Evolutionary conservation across 2,888 invertebrate species (phyloP).

Genomic region (Eubasilissa splendida): DNA sequence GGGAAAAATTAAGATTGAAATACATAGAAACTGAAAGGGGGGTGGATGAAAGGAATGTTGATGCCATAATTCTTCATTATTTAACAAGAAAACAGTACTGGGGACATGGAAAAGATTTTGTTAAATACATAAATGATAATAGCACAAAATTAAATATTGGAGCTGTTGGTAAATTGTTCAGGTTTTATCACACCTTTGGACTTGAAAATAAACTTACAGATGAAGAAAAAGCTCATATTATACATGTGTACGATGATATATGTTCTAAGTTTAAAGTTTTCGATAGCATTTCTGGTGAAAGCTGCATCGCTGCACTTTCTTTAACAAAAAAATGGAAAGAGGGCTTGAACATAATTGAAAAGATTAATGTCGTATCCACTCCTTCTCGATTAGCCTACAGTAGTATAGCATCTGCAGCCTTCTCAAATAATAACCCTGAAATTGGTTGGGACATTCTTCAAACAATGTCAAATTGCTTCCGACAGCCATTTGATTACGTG

Average conservation of each 20-base stretch:
- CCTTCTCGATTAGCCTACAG: constrained; percentile 72
- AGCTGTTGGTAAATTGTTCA: constrained; percentile 73
- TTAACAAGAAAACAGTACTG: constrained; percentile 68
- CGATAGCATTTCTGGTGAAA: constrained; percentile 75
- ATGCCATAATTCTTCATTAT: constrained; percentile 74
- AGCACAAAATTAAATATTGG: constrained; percentile 73
- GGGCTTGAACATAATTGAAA: constrained; percentile 74
- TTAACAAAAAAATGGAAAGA: constrained; percentile 78
- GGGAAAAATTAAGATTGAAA: constrained; percentile 67
- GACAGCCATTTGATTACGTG: constrained; percentile 68
- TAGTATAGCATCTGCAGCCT: constrained; percentile 73
- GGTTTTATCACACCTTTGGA: constrained; percentile 69
- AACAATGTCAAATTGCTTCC: constrained; percentile 68
- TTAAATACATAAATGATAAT: constrained; percentile 70
- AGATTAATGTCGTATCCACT: constrained; percentile 69
- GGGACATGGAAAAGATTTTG: constrained; percentile 73
- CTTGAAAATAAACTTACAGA: constrained; percentile 63
- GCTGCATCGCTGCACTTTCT: constrained; percentile 76
- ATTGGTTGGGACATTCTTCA: constrained; percentile 76
- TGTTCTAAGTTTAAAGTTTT: constrained; percentile 72
- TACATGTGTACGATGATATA: constrained; percentile 69
- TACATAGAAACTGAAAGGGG: constrained; percentile 61
- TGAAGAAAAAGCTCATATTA: constrained; percentile 72
- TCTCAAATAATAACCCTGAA: constrained; percentile 72
- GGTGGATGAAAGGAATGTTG: constrained; percentile 67